phyloP scores from a whole-genome alignment of 1,140 invertebrate genomes.

The Drosophila mojavensis region DNA sequence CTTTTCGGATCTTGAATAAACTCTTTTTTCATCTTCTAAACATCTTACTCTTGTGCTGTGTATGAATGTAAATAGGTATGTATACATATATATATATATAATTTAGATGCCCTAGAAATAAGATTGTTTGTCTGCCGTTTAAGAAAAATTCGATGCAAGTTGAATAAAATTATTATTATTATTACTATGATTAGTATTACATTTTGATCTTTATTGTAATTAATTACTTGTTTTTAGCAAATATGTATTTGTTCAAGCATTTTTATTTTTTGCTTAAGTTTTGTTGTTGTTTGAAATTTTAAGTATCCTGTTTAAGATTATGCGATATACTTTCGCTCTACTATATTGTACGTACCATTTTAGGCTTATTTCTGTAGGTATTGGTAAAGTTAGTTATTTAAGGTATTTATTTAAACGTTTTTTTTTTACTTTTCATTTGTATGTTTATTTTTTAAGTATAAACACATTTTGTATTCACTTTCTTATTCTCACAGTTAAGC shows the following conservation, averaged over 20 bases:
- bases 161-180: slow-evolving; percentile 61
- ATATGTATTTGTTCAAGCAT: slow-evolving; percentile 40
- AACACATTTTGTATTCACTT: slow-evolving; percentile 62
- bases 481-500: slow-evolving; percentile 83
- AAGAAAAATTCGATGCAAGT: slow-evolving; percentile 78
- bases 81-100: slow-evolving; percentile 19
- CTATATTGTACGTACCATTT: slow-evolving; percentile 43
- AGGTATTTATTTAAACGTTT: slow-evolving; percentile 19
- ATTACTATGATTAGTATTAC: not conserved
- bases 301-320: slow-evolving; percentile 35
- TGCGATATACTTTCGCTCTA: slow-evolving; percentile 40
- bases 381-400: slow-evolving; percentile 48
- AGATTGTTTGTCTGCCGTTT: slow-evolving; percentile 77
- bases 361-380: slow-evolving; percentile 26
- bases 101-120: slow-evolving; percentile 71
- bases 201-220: slow-evolving; percentile 14
- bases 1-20: slow-evolving; percentile 15
- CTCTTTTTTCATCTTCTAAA: not conserved
- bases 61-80: slow-evolving; percentile 25
- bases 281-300: slow-evolving; percentile 6
- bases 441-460: slow-evolving; percentile 35
- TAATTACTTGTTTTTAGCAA: slow-evolving; percentile 50
- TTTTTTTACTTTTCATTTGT: slow-evolving; percentile 25
- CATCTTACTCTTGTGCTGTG: slow-evolving; percentile 47
- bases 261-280: slow-evolving; percentile 13